Base-by-base conservation (phyloP, 2,888 invertebrate genomes). In the Iphiclides podalirius region DNA sequence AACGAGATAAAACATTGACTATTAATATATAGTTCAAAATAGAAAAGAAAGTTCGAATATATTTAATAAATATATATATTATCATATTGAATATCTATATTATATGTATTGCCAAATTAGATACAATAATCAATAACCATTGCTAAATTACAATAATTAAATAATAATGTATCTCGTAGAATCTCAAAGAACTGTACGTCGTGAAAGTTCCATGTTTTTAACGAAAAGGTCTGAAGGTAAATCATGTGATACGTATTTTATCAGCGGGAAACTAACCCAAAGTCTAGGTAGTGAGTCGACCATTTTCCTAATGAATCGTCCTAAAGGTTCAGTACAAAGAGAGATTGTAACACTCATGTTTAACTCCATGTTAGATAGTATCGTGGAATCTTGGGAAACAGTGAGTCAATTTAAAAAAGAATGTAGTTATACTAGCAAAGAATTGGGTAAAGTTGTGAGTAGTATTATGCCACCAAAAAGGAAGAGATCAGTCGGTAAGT, bases 101-200 rank as follows among this genome's bases (percentile, higher is more conserved):
- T 20, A 20, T 20, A 20, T n/a, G n/a, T n/a, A 1, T 33, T 33
- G 33, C 6, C 1, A n/a, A 6, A 33, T 33, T 12, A 11, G 15
- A 16, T 36, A 16, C 6, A n/a, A 20, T 20, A 4, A 6, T 20
- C 20, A 20, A 20, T 20, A 20, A 20, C 6, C 6, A 20, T 4
- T 20, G 3, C 6, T 20, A 20, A 20, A 20, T 4, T 6, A 20
- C 3, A 20, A 4, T 4, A 20, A 20, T 20, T n/a, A n/a, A n/a
- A n/a, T n/a, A n/a, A n/a, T 33, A 28, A 85, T 86, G 85, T 83
- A 66, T 65, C 85, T 79, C 55, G 50, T 80, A 2, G 84, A 87
- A 58, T 70, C 81, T 8, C 79, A 82, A 59, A 66, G 74, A 44
- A 82, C 79, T 6, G 35, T 77, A 9, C 75, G 86, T 1, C 77